phyloP scores from a whole-genome alignment of 1,140 invertebrate genomes.

The Condylostylus longicornis region DNA sequence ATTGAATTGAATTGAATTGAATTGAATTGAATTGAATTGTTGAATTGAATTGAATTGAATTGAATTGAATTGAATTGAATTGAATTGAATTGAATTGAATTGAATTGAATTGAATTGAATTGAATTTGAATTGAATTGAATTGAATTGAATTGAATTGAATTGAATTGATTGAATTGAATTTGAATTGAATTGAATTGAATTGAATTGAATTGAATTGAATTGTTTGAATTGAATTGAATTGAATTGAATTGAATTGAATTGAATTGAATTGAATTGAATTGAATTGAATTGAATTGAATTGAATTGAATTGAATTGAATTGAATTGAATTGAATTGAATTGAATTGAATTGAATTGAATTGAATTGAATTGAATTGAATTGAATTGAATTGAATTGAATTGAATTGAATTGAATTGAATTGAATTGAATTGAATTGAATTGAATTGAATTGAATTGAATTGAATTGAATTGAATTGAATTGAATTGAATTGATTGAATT shows the following conservation, averaged over 20 bases:
- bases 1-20: slow-evolving; percentile 5
- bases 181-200: slow-evolving; percentile 6
- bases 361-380: slow-evolving; percentile 3
- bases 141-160: slow-evolving; percentile 6
- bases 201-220: slow-evolving; percentile 6
- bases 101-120: slow-evolving; percentile 7
- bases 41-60: slow-evolving; percentile 6
- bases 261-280: slow-evolving; percentile 6
- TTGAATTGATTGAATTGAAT: slow-evolving; percentile 6
- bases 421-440: slow-evolving; percentile 1
- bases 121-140: slow-evolving; percentile 7
- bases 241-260: slow-evolving; percentile 7
- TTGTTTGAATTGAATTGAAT: slow-evolving; percentile 5
- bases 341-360: slow-evolving; percentile 6
- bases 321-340: slow-evolving; percentile 6
- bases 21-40: slow-evolving; percentile 4
- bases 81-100: slow-evolving; percentile 8
- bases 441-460: slow-evolving; percentile 2
- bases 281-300: slow-evolving; percentile 8
- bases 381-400: slow-evolving; percentile 1
- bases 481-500: slow-evolving; percentile 1
- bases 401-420: slow-evolving; percentile 4
- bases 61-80: slow-evolving; percentile 8
- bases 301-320: slow-evolving; percentile 8
- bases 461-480: slow-evolving; percentile 3